Evolutionary conservation across 2,797 vertebrate genomes (phyloP).

Genomic region (Labroides dimidiatus): DNA sequence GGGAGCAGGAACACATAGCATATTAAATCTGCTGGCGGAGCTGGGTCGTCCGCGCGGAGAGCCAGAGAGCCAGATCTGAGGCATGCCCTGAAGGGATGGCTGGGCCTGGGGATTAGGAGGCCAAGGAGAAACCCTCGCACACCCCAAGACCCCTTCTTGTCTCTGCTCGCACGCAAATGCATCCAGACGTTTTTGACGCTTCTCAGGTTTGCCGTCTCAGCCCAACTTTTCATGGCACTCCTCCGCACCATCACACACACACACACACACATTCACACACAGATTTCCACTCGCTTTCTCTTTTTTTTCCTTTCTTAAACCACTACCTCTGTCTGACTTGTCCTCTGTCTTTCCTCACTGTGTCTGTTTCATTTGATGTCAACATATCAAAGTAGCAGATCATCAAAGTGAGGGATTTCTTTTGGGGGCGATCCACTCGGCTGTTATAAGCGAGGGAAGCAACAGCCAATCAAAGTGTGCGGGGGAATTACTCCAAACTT

Average conservation of each 20-base stretch:
- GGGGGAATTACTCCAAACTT: slow-evolving; percentile 46
- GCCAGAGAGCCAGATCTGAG: slow-evolving; percentile 93
- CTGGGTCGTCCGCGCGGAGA: slow-evolving; percentile 76
- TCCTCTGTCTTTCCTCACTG: slow-evolving; percentile 72
- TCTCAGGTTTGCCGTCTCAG: slow-evolving; percentile 88
- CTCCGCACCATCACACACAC: slow-evolving; percentile 70
- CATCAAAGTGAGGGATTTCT: slow-evolving; percentile 97
- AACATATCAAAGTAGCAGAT: slow-evolving; percentile 97
- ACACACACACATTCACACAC: slow-evolving; percentile 36
- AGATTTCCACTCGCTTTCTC: slow-evolving; percentile 41
- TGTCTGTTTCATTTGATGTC: slow-evolving; percentile 91
- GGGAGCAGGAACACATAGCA: slow-evolving; percentile 96
- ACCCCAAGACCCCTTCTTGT: slow-evolving; percentile 94
- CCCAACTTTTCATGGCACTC: slow-evolving; percentile 87
- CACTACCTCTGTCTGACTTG: slow-evolving; percentile 73
- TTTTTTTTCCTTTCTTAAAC: slow-evolving; percentile 42
- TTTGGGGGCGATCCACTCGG: slow-evolving; percentile 87
- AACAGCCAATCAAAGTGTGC: slow-evolving; percentile 82
- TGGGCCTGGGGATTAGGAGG: slow-evolving; percentile 98
- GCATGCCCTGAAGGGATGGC: slow-evolving; percentile 99
- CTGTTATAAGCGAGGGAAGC: slow-evolving; percentile 86
- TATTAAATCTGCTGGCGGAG: slow-evolving; percentile 97
- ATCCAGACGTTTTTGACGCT: slow-evolving; percentile 93
- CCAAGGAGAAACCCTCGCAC: slow-evolving; percentile 91
- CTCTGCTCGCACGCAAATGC: slow-evolving; percentile 96